Evolutionary conservation across 2,113 vertebrate genomes (phyloP), one percentile per base, ranked within the genome.

Genomic region (Coptodon rendalli): DNA sequence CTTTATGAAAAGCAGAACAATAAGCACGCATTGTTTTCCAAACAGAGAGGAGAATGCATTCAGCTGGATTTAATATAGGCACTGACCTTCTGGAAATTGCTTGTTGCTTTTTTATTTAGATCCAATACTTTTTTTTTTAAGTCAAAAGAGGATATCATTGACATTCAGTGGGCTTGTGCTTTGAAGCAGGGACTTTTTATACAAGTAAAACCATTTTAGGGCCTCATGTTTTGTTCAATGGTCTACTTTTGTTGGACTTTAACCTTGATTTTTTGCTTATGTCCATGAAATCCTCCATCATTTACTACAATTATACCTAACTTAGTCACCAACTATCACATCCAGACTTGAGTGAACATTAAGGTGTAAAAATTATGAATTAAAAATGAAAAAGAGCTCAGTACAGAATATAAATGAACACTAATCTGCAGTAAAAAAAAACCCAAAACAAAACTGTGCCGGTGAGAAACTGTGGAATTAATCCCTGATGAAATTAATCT

Each of bases 111-210:
- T 13, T 78, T 78, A 31, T 78, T 31, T 78, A 31, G 6, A 78
- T n/a, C 24, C 45, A 50, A 13, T 78, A 4, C 3, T 4, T 17
- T 31, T 31, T 29, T 6, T 48, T 50, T 7, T 8, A 2, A 50
- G 45, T 8, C 3, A 19, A 34, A 76, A 0, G 27, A 0, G 9
- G 16, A 4, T 78, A 52, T 78, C 45, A 52, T 78, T 52, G 73
- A 52, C 27, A 52, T 50, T 78, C 27, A n/a, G 27, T n/a, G 45
- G 73, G 45, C 10, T 78, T 78, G 16, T 50, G 24, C 16, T 78
- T 78, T n/a, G 40, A 78, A 50, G 9, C 16, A 19, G 71, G 16
- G 29, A 50, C 14, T 29, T 31, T 50, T 50, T 38, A 31, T 19
- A 31, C 45, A 34, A 52, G 73, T 31, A 34, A 19, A 29, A 50